These are phyloP conservation scores for Mormyrus hasselquistii DNA, from an alignment of 2,797 vertebrate genomes.

Conservation along the genomic window DNA sequence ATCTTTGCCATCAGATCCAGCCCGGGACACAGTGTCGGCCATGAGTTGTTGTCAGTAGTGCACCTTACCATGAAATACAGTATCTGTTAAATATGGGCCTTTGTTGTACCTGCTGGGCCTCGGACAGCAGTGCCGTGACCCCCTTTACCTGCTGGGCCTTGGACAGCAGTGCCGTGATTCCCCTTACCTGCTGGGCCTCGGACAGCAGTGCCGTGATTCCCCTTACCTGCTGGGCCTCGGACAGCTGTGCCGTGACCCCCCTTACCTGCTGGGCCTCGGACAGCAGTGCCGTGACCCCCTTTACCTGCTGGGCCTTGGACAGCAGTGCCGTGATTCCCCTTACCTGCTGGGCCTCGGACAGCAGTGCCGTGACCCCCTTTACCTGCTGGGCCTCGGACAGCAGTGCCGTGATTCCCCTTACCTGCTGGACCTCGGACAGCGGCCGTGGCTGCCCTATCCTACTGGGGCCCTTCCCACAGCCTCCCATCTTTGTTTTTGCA, in stretches of 20 bases:
- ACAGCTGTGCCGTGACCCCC: background rate
- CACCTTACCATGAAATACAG: background rate
- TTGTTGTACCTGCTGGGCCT: background rate
- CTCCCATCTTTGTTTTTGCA: slow-evolving; percentile 27
- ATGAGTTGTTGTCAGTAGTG: background rate
- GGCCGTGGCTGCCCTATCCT: background rate
- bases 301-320: background rate
- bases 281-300: background rate
- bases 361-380: too few relatives aligned
- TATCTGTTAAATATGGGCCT: background rate
- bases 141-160: background rate
- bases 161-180: too few relatives aligned
- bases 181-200: too few relatives aligned
- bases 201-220: too few relatives aligned
- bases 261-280: background rate
- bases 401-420: background rate
- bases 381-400: too few relatives aligned
- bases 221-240: too few relatives aligned
- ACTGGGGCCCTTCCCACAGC: background rate
- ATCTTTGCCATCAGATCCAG: background rate
- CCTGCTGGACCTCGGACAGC: background rate
- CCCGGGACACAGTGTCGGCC: background rate
- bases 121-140: background rate
- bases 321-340: background rate
- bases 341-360: background rate